Evolutionary conservation across 2,888 invertebrate genomes (phyloP).

Genomic region (Phragmatobia fuliginosa): DNA sequence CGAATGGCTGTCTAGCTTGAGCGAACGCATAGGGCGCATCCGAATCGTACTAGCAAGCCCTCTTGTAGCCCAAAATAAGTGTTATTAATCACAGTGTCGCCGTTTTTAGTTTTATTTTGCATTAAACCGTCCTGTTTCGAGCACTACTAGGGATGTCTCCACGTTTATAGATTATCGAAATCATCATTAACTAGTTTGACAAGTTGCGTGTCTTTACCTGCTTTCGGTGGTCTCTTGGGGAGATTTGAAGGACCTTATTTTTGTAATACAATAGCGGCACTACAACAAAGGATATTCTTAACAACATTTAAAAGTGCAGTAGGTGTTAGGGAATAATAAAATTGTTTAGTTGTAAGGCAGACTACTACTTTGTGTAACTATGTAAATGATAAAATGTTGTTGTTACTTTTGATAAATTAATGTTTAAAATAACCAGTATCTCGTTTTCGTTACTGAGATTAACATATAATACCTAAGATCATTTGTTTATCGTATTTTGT

Average conservation of each 20-base stretch:
- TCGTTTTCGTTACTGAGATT: not conserved
- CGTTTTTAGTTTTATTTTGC: slow-evolving; percentile 53
- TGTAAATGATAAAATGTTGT: slow-evolving; percentile 11
- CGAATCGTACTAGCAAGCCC: slow-evolving; percentile 55
- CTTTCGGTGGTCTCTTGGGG: slow-evolving; percentile 28
- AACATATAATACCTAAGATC: too few relatives aligned
- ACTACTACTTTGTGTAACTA: not conserved
- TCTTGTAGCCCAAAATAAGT: slow-evolving; percentile 61
- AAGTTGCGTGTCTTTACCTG: slow-evolving; percentile 47
- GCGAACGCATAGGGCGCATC: slow-evolving; percentile 75
- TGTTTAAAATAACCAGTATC: not conserved
- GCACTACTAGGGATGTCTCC: slow-evolving; percentile 16
- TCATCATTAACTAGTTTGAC: slow-evolving; percentile 33
- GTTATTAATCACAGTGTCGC: slow-evolving; percentile 60
- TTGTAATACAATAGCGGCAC: slow-evolving; percentile 25
- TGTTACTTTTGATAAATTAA: slow-evolving; percentile 2
- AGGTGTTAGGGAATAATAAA: slow-evolving; percentile 21
- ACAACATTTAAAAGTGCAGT: slow-evolving; percentile 22
- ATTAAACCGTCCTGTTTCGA: slow-evolving; percentile 29
- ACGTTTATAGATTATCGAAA: slow-evolving; percentile 20
- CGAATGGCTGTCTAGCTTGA: slow-evolving; percentile 65
- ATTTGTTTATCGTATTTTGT: too few relatives aligned
- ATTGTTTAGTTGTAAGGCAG: slow-evolving; percentile 17
- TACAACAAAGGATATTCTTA: slow-evolving; percentile 36
- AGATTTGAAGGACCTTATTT: slow-evolving; percentile 29